Base-by-base conservation (phyloP, 1,140 invertebrate genomes). In the Dolichoris vasculosae region DNA sequence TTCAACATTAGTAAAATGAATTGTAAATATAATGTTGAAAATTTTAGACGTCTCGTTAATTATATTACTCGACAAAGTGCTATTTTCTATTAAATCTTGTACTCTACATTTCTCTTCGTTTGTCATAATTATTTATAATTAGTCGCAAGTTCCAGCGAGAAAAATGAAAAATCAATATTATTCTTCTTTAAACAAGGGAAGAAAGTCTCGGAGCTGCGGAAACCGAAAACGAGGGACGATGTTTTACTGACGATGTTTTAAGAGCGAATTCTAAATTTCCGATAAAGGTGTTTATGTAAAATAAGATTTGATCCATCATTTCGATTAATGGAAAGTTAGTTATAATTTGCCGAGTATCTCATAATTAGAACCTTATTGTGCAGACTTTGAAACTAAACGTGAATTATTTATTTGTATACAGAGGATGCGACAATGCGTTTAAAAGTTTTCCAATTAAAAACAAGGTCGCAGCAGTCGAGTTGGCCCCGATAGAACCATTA, bases 401-500 rank as follows among this genome's bases (percentile, higher is more conserved):
- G n/a, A n/a, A 77, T 77, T 77, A 77, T 83, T 75, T 76, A 76
- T 63, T 76, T 59, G n/a, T n/a, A 46, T 32, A 3, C 46, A 26
- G 38, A 17, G 20, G 35, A 75, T 76, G 35, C 69, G 26, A 15
- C n/a, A 17, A 73, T 75, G 55, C 32, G 26, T 51, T 75, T 32
- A 30, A 78, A 84, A 78, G 59, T 84, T 84, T 84, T 84, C 63
- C 76, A 84, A 84, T 77, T 78, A 84, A 35, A 69, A 7, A 63
- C 75, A 55, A 67, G 46, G 40, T 30, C 55, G 26, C 26, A 64
- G 30, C 1, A 48, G 20, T 26, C n/a, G n/a, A n/a, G 20, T 2
- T 59, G 13, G 6, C 0, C 20, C 63, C 40, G 8, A 43, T 35
- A 83, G 82, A 48, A 13, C 71, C 73, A 76, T 83, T 83, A 83